Base-by-base conservation (phyloP, 2,113 vertebrate species). In the Phaethornis superciliosus region DNA sequence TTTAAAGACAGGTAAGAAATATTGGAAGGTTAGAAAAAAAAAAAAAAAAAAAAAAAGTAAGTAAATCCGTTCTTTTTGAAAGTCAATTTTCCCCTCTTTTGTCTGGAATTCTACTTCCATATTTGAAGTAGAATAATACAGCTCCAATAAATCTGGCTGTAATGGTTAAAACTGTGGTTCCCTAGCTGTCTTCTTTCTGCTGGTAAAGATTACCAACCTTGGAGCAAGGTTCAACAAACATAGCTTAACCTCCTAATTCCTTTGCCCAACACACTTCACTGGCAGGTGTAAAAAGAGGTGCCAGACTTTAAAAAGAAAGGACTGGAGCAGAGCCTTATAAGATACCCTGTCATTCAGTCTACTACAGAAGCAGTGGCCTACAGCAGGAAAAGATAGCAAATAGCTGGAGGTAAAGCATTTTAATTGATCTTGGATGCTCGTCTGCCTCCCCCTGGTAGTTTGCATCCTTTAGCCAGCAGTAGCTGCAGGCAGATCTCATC, bases 1-100 rank as follows among this genome's bases (percentile, higher is more conserved):
- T 55, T 63, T 28, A 78, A 89, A 75, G 18, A 4, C 11, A n/a
- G 6, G 11, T 37, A 78, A 75, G 20, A 81, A 84, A 78, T 55
- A 74, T 0, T 67, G 15, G 20, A 63, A 78, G 2, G 8, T 59
- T 51, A 10, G 12, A 69, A 78, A 68, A 40, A 40, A 40, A 40
- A 40, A 12, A 40, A 40, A 40, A 69, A 78, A 68, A 40, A 40
- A 40, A 40, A 40, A 12, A 40, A 40, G n/a, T n/a, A 40, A 40
- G 40, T 12, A 40, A 62, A 20, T 10, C 0, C 14, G 24, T 56
- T 65, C 0, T 30, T 65, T 77, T 49, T 82, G 7, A 44, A 83
- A 54, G 4, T 81, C 14, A 14, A 12, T 0, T 8, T 44, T 59
- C 68, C 65, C 24, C 13, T 35, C 17, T 30, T 77, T 82, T 72